Evolutionary conservation across 2,113 vertebrate genomes (phyloP).

Genomic region (Gallinago paraguaiae): DNA sequence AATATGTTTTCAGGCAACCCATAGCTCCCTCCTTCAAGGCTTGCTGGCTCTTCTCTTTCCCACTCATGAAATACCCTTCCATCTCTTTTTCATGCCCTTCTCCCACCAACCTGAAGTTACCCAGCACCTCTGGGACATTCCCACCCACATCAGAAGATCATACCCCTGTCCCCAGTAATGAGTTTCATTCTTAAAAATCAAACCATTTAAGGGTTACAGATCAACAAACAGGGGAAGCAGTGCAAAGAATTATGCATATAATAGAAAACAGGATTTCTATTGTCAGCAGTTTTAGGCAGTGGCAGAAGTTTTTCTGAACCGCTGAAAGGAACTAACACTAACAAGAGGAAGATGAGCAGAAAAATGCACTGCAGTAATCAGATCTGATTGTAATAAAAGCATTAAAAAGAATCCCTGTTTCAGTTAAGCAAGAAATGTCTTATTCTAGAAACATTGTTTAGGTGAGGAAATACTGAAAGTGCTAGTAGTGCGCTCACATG

Average conservation of each 20-base stretch:
- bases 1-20: not conserved
- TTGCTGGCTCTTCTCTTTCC: not conserved
- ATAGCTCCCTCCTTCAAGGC: not conserved
- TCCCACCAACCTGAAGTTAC: not conserved
- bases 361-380: conserved; percentile 25
- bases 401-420: not conserved
- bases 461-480: not conserved
- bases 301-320: conserved; percentile 37
- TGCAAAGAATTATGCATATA: not conserved
- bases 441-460: not conserved
- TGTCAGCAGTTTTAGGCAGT: conserved; percentile 5
- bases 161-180: not conserved
- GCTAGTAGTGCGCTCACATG: not conserved
- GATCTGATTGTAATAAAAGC: not conserved
- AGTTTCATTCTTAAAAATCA: conserved; percentile 57
- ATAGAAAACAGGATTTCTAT: not conserved
- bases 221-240: not conserved
- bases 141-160: not conserved
- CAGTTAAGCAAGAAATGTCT: not conserved
- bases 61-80: not conserved
- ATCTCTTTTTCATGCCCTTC: not conserved
- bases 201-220: not conserved
- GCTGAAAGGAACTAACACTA: conserved; percentile 41
- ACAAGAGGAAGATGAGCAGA: conserved; percentile 26
- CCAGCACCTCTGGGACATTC: not conserved